Evolutionary conservation across 2,888 invertebrate genomes (phyloP).

Genomic region (Rhimphoctona megacephalus): DNA sequence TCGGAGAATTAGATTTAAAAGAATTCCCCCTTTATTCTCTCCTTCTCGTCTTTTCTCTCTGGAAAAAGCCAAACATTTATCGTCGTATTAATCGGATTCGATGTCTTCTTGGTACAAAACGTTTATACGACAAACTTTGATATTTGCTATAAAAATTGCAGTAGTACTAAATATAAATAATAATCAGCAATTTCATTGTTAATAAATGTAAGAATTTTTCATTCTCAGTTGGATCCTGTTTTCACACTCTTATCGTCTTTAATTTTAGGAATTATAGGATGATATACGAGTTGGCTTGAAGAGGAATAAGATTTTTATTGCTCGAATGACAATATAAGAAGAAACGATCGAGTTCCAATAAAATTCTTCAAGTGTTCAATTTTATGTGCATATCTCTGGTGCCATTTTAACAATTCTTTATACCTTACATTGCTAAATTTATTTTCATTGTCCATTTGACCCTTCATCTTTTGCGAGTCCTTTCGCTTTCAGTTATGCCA

Average conservation of each 20-base stretch:
- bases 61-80: conserved; percentile 65
- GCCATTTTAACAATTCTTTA: conserved; percentile 38
- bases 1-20: conserved; percentile 59
- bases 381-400: background rate
- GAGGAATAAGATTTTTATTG: background rate
- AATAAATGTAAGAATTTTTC: background rate
- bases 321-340: background rate
- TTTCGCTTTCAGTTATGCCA: conserved; percentile 3
- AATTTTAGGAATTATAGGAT: background rate
- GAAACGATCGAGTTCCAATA: background rate
- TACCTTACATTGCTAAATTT: conserved; percentile 51
- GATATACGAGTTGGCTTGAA: background rate
- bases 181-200: conserved; percentile 1
- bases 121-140: conserved; percentile 2
- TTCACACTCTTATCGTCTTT: background rate
- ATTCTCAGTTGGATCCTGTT: background rate
- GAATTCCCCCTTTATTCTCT: conserved; percentile 21
- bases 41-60: conserved; percentile 5
- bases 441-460: conserved; percentile 35
- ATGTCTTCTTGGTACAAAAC: conserved; percentile 31
- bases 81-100: conserved; percentile 67
- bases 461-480: conserved; percentile 12
- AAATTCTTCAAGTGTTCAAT: background rate
- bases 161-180: background rate
- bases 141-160: background rate